Evolutionary conservation across 2,113 vertebrate species (phyloP), one percentile per base, ranked within the genome.

Genomic region (Ia io): DNA sequence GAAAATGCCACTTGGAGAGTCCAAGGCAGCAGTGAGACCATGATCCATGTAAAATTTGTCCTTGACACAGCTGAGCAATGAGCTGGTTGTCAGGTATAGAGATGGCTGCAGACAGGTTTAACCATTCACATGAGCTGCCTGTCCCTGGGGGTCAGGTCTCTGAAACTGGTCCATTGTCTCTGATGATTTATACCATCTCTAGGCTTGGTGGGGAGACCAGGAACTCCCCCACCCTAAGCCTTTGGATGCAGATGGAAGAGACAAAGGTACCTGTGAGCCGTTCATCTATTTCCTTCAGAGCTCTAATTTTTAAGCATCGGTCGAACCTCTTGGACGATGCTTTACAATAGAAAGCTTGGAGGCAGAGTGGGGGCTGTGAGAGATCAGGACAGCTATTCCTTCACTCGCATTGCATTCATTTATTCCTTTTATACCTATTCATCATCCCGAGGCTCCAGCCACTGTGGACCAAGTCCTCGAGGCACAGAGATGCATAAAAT

Each of bases 1-100:
- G 96, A 91, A 97, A 97, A 93, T 85, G 87, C 88, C 92, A 95
- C 85, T 97, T 93, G 91, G 96, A 96, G 80, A 90, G 90, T 97
- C 96, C 96, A 91, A 96, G 93, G 96, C 95, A 96, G 92, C 79
- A 92, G 11, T 53, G 47, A 94, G 97, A 96, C 90, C 93, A 86
- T 76, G 83, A 95, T 95, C 95, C 96, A 53, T 8, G 95, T 94
- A 93, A 0, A 17, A 0, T 40, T 97, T 98, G 97, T 97, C 96
- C 97, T 96, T 95, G 97, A 95, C 94, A 87, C 95, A 96, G 91
- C 96, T 95, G 96, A 90, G 90, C 61, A 91, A 94, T 80, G 93
- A 96, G 95, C 56, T 16, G 95, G 93, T 89, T 82, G 96, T 84
- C 96, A 91, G 91, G 63, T 96, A 28, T 61, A 90, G 82, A 86